These are phyloP conservation scores for Notothenia coriiceps DNA, from an alignment of 2,113 vertebrate species.

Conservation along the genomic window DNA sequence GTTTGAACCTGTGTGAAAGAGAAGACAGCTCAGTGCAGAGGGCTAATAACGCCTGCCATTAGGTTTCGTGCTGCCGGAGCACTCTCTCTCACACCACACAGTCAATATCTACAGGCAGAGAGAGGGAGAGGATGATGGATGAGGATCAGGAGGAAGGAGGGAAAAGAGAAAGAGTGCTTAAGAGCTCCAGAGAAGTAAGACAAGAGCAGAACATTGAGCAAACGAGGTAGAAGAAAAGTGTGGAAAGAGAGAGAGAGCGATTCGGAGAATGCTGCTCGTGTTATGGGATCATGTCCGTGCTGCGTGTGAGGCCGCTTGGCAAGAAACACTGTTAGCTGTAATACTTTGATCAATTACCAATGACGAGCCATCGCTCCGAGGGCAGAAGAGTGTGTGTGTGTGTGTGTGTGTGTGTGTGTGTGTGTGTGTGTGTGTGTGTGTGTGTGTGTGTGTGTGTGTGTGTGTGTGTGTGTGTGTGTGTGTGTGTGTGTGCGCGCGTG, in stretches of 20 bases:
- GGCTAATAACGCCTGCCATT: constrained; percentile 65
- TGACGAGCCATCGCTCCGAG: constrained; percentile 62
- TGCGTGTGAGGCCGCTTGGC: constrained; percentile 22
- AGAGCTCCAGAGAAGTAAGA: constrained; percentile 12
- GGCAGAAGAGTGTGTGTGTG: constrained; percentile 15
- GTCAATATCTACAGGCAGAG: constrained; percentile 43
- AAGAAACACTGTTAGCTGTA: constrained; percentile 61
- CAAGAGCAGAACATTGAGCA: constrained; percentile 29
- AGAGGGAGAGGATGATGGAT: constrained; percentile 45
- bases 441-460: constrained; percentile 27
- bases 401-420: constrained; percentile 37
- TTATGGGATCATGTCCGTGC: constrained; percentile 45
- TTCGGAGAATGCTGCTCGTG: constrained; percentile 11
- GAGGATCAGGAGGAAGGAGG: constrained; percentile 5
- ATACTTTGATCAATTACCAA: constrained; percentile 77
- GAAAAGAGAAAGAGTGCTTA: constrained; percentile 12
- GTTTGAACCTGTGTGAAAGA: constrained; percentile 14
- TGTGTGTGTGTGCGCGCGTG: constrained; percentile 31
- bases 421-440: constrained; percentile 29
- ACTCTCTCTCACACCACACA: constrained; percentile 31
- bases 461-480: constrained; percentile 37
- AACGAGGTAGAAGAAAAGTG: constrained; percentile 21
- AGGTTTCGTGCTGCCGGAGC: constrained; percentile 50
- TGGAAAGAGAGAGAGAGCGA: constrained; percentile 1
- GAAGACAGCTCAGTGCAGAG: constrained; percentile 62